Base-by-base conservation (phyloP, 2,113 vertebrate genomes). In the Pyxicephalus adspersus region DNA sequence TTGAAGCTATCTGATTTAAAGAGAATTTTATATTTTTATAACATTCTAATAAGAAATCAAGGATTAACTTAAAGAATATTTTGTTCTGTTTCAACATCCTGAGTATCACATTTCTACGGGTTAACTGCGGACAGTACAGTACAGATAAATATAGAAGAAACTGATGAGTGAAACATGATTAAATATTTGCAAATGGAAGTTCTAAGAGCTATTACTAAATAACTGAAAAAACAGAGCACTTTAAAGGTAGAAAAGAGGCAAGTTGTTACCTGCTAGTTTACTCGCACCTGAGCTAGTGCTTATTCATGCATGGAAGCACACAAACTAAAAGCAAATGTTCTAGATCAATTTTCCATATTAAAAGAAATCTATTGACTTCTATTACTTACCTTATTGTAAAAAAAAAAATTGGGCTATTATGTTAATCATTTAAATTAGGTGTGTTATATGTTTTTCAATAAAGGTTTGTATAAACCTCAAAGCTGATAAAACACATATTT, bases 1-100 rank as follows among this genome's bases (percentile, higher is more conserved):
- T 67, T 68, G 81, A 83, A 83, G 84, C 87, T 89, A 63, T 76
- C 73, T 50, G 34, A 76, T 76, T 76, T 63, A 60, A 76, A 76
- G 18, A 22, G 73, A 31, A 76, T 76, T 76, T 76, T 50, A 5
- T 60, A 17, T 23, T 51, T 76, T 51, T 45, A 63, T 63, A 76
- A 50, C 29, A 75, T 63, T 75, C 57, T 45, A 63, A 63, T 50
- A 76, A 63, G 38, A 45, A 63, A 63, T 50, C 8, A 19, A 63
- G 73, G 58, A 76, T 76, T 63, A 76, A 63, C 18, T 22, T 51
- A 64, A 75, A 4, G 57, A 64, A 76, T 63, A 64, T 76, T 45
- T 64, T 51, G 34, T 51, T 63, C 18, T 63, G 4, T 51, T 63
- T 76, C 31, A 76, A 29, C 34, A 50, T 64, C 2, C 34, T n/a